A percentile compares a stretch with the other conserved stretches of the same genome.
Conservation (phyloP, 2,888 invertebrate genomes). For the Drepanosiphum platanoidis region DNA sequence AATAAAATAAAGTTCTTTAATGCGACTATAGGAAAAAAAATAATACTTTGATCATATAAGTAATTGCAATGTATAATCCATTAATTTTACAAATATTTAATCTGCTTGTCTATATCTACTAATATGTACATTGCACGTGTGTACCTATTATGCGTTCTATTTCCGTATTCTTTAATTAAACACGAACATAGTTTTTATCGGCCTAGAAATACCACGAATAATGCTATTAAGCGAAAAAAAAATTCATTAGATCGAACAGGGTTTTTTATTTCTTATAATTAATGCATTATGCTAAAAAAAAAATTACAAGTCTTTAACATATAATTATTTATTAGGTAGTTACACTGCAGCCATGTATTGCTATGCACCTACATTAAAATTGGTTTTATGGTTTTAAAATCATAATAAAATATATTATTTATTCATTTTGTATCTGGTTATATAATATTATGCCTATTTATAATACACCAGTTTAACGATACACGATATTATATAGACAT, state of each 20-base stretch:
- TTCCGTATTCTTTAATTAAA: background rate
- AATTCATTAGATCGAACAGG: background rate
- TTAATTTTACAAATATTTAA: background rate
- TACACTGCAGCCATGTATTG: background rate
- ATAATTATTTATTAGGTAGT: background rate
- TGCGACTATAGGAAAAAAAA: background rate
- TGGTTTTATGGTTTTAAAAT: background rate
- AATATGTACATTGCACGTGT: background rate
- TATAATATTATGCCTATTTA: no score
- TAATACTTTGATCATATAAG: background rate
- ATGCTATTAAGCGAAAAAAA: background rate
- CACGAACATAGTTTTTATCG: background rate
- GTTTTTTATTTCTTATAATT: background rate
- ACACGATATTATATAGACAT: no score
- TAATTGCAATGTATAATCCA: background rate
- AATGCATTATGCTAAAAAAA: background rate
- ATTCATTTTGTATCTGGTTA: no score
- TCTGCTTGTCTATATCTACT: background rate
- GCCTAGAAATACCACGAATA: background rate
- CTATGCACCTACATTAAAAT: background rate
- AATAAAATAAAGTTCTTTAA: conserved; percentile 6
- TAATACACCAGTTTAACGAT: no score
- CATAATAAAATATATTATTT: background rate
- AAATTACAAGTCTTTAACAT: background rate
- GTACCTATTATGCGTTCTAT: background rate